Conservation (phyloP, 1,140 invertebrate genomes). For the Littorina saxatilis region DNA sequence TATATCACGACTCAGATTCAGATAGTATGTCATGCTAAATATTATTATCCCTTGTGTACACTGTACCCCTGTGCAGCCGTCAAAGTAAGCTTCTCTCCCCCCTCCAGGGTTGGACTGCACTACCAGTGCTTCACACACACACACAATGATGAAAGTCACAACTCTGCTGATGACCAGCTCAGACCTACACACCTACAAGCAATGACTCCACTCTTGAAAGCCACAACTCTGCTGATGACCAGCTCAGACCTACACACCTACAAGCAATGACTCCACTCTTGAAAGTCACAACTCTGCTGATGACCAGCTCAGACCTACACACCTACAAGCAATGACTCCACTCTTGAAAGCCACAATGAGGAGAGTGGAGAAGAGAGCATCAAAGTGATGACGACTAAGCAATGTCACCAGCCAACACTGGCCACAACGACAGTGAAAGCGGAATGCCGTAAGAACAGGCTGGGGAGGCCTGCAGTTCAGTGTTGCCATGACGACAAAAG, state of each 20-base stretch:
- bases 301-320: not conserved
- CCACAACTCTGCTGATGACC: no score
- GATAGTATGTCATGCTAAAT: no score
- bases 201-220: no score
- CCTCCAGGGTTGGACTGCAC: not conserved
- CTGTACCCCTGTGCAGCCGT: no score
- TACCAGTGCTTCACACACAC: not conserved
- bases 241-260: no score
- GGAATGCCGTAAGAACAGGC: slow-evolving; percentile 24
- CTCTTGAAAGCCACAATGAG: not conserved
- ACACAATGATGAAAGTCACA: not conserved
- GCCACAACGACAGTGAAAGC: not conserved
- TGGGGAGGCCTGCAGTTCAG: not conserved
- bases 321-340: not conserved
- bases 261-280: not conserved
- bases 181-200: not conserved
- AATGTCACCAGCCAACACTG: no score
- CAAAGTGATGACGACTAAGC: no score
- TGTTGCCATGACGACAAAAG: not conserved
- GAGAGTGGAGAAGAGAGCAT: not conserved
- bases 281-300: not conserved
- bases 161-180: no score
- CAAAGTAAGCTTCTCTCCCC: no score
- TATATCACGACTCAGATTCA: no score
- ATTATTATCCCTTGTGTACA: no score